A percentile compares a stretch with the other conserved stretches of the same genome.
Evolutionary conservation across 2,113 vertebrate species (phyloP).

Genomic region (Tychaedon coryphoeus): DNA sequence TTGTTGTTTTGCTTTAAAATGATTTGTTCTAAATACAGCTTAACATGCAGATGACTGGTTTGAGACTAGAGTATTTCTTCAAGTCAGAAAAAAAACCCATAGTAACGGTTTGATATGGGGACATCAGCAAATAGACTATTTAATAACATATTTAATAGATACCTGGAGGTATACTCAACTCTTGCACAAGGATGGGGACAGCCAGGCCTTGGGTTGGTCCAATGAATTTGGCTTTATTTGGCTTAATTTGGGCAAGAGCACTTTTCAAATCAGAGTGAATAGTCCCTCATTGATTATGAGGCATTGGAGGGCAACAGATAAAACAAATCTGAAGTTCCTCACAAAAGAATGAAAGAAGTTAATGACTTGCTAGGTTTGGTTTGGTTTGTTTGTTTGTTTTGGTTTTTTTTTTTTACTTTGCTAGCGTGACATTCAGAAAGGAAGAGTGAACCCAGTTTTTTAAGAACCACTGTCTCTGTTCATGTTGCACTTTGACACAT

Average conservation of each 20-base stretch:
- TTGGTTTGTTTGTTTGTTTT: too few species aligned
- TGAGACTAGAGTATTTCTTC: conserved; percentile 68
- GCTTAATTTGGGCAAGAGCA: not conserved
- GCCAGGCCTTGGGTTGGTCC: not conserved
- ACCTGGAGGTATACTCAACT: conserved; percentile 12
- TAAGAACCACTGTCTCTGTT: not conserved
- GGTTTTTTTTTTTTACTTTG: not conserved
- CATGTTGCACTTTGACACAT: not conserved
- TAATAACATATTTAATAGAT: not conserved
- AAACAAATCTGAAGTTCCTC: not conserved
- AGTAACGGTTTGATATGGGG: conserved; percentile 11
- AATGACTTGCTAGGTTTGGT: not conserved
- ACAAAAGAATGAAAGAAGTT: not conserved
- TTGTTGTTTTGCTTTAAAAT: conserved; percentile 76
- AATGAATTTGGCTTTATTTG: not conserved
- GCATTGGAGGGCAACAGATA: not conserved
- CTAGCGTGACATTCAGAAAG: not conserved
- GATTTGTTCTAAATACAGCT: conserved; percentile 79
- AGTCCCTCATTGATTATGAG: not conserved
- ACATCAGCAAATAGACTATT: not conserved
- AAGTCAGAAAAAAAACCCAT: conserved; percentile 33
- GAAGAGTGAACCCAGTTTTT: not conserved
- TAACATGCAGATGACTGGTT: conserved; percentile 80
- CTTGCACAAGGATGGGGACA: not conserved
- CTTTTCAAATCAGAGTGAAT: conserved; percentile 8